Base-by-base conservation (phyloP, 2,797 vertebrate genomes). In the Karalla daura region DNA sequence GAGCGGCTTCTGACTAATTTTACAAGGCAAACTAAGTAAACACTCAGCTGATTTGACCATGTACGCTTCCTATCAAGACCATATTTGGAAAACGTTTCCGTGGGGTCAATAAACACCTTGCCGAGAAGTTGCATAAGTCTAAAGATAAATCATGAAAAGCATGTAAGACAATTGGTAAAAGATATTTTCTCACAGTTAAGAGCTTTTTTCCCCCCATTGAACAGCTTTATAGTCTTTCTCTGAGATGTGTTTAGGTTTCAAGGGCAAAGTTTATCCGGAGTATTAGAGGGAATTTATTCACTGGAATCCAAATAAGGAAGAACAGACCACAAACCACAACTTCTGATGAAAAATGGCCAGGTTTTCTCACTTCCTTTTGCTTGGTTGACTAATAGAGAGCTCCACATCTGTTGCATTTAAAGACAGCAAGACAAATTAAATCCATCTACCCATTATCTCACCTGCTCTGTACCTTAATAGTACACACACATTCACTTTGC, bases 1-100 rank as follows among this genome's bases (percentile, higher is more conserved):
- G 78, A 60, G 59, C 56, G 71, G 76, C 59, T 63, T 7, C 41
- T 41, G 61, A 35, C 51, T 75, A 24, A 76, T 64, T 76, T 60
- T 18, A 63, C 56, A 50, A 18, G 7, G 45, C 30, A 23, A 63
- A 61, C 46, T 47, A 41, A 54, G 17, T 28, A 49, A 65, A 36
- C 20, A 44, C 35, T 81, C 78, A 74, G 65, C 70, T 21, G 9
- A 43, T 54, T n/a, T 36, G 47, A 7, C 24, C 3, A 5, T 35
- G 15, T 10, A 17, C 10, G 2, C 59, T 86, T 86, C 78, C 79
- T 82, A 40, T 30, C 1, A 10, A 2, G 49, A 53, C 76, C 76
- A 79, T 69, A 63, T 82, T 70, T 70, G 66, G 68, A 55, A 45
- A 35, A 44, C 12, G 12, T 50, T 76, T 72, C 69, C 13, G 5